Base-by-base conservation (phyloP, 2,888 invertebrate species). In the Dasysyrphus tricinctus region DNA sequence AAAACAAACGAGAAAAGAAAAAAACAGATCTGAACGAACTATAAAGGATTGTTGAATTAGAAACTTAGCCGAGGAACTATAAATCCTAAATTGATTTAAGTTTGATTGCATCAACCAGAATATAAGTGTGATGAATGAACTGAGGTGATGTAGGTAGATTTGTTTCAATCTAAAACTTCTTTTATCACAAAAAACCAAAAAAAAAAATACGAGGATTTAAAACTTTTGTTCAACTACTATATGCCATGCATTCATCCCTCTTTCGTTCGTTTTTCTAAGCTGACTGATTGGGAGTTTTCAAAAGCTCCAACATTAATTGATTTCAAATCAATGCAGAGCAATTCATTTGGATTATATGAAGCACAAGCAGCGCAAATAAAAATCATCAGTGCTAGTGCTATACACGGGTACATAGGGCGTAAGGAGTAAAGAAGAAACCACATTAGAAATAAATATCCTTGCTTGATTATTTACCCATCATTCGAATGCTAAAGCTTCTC, bases 21-120 rank as follows among this genome's bases (percentile, higher is more conserved):
- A 44, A n/a, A n/a, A n/a, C n/a, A n/a, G 3, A 34, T 24, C 19
- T 3, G 42, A 37, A 34, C 8, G 11, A 57, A 24, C 54, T 44
- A 5, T 24, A 77, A 75, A 54, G 84, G 85, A 78, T 72, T 78
- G 78, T 78, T 75, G 78, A 76, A 72, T 81, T 79, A 72, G 86
- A 72, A 79, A 81, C 82, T 79, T 75, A 79, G 72, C 44, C 65
- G 54, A 79, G 67, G 34, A 82, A 72, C 78, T 79, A 76, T 79
- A 85, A 81, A 79, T 75, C 81, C 78, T 70, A 65, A 86, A 86
- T 82, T 86, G 86, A 86, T 86, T 86, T 75, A 86, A 86, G 81
- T 82, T 78, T 82, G 78, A 86, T 86, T 86, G 81, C 70, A 61
- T 42, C 39, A 67, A 49, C 19, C 16, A 65, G 47, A 44, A 51